Conservation (phyloP, 2,888 invertebrate species). For the Pammene fasciana region DNA sequence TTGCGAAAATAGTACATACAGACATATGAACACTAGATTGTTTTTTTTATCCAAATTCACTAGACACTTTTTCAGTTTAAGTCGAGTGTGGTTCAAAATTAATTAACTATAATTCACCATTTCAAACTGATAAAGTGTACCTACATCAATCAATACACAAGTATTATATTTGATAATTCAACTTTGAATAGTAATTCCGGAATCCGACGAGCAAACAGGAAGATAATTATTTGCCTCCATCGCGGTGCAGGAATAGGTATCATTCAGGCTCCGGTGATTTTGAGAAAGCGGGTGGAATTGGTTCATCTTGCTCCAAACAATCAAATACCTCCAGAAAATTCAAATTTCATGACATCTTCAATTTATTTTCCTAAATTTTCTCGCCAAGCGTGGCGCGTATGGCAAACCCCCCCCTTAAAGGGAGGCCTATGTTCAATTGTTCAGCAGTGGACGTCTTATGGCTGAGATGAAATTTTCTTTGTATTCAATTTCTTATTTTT, state of each 20-base stretch:
- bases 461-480: too few relatives aligned
- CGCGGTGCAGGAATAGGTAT: conserved; percentile 43
- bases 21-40: background rate
- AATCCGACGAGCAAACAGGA: conserved; percentile 20
- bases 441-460: too few relatives aligned
- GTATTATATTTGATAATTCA: background rate
- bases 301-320: conserved; percentile 46
- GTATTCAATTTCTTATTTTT: too few relatives aligned
- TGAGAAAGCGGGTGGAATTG: conserved; percentile 48
- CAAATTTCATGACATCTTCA: background rate
- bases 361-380: too few relatives aligned
- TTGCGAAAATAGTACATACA: background rate
- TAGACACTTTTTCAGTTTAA: too few relatives aligned
- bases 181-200: conserved; percentile 1
- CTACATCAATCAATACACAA: too few relatives aligned
- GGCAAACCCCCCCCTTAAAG: too few relatives aligned
- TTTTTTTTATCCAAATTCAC: too few relatives aligned
- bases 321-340: conserved; percentile 27
- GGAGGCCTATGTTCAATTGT: too few relatives aligned
- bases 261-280: conserved; percentile 49
- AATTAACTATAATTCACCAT: too few relatives aligned
- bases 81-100: too few relatives aligned
- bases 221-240: conserved; percentile 41
- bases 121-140: background rate
- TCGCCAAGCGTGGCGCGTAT: too few relatives aligned